phyloP scores from a whole-genome alignment of 2,113 vertebrate species.

The Laterallus jamaicensis region DNA sequence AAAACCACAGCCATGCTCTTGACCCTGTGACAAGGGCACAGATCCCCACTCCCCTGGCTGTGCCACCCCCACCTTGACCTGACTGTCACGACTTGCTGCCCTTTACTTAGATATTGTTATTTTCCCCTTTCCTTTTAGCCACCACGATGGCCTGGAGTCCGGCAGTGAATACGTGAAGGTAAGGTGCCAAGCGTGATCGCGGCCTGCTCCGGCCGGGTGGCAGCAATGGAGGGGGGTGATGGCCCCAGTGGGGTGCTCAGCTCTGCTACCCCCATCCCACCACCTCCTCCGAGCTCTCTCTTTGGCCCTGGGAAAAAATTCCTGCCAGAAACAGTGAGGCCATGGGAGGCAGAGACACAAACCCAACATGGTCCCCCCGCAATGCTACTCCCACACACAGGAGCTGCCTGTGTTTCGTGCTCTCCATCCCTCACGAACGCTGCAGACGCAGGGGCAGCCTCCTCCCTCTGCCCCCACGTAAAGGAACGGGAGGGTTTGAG shows the following conservation, averaged over 20 bases:
- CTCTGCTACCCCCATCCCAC: not conserved
- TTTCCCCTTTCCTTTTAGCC: slow-evolving; percentile 53
- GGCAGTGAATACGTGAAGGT: slow-evolving; percentile 81
- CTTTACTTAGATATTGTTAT: not conserved
- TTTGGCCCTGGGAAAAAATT: not conserved
- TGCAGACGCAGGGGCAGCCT: not conserved
- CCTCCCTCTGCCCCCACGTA: not conserved
- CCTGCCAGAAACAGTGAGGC: not conserved
- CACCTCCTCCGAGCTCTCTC: not conserved
- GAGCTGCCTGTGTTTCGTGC: not conserved
- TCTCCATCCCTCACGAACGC: not conserved
- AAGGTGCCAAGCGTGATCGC: not conserved
- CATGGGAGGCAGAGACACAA: not conserved
- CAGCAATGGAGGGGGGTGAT: not conserved
- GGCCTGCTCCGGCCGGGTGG: not conserved
- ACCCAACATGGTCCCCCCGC: fast-evolving
- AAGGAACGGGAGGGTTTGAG: slow-evolving; percentile 16
- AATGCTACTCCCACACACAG: not conserved
- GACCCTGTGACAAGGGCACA: not conserved
- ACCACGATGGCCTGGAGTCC: slow-evolving; percentile 60
- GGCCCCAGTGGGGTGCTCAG: not conserved
- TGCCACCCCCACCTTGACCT: not conserved
- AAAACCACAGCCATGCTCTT: not conserved
- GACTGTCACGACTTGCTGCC: not conserved
- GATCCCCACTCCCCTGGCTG: fast-evolving